Evolutionary conservation across 2,113 vertebrate species (phyloP).

Genomic region (Cepphus grylle): DNA sequence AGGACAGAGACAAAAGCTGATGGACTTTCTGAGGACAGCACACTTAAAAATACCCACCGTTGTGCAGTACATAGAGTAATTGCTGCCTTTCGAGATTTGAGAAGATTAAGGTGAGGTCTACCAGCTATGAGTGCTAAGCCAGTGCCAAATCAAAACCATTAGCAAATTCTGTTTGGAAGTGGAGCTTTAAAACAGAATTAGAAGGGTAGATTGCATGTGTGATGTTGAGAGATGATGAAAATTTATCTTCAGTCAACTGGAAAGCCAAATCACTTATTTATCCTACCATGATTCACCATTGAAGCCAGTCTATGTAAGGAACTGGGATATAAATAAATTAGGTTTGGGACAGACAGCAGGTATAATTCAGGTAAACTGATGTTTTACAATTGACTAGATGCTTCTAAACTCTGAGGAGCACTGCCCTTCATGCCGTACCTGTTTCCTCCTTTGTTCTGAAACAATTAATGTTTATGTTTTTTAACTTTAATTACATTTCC

Average conservation of each 20-base stretch:
- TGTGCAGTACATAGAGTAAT: background rate
- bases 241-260: background rate
- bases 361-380: background rate
- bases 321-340: background rate
- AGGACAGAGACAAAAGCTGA: background rate
- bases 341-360: background rate
- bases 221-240: background rate
- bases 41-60: background rate
- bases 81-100: background rate
- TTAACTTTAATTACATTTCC: background rate
- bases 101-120: background rate
- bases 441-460: background rate
- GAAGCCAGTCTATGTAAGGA: background rate
- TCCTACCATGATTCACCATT: background rate
- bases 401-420: background rate
- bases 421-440: background rate
- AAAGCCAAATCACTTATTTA: background rate
- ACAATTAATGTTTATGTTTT: background rate
- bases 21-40: background rate
- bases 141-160: background rate
- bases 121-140: background rate
- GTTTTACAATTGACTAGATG: background rate
- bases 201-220: background rate
- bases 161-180: background rate
- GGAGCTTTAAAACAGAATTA: background rate